Evolutionary conservation across 2,797 vertebrate genomes (phyloP).

Genomic region (Mycteria americana): DNA sequence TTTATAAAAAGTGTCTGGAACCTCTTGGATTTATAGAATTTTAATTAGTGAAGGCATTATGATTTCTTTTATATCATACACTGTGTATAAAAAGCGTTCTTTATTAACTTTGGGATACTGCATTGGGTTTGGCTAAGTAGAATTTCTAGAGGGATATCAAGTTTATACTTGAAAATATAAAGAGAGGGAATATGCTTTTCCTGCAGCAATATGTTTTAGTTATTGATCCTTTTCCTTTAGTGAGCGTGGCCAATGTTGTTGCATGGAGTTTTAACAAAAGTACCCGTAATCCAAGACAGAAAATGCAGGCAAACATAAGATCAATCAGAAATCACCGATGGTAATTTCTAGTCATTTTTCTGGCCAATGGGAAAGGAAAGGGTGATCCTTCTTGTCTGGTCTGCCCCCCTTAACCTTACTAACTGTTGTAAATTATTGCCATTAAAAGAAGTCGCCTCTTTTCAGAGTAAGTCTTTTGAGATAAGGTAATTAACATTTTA

Average conservation of each 20-base stretch:
- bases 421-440: background rate
- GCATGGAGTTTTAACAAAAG: background rate
- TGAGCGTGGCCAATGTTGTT: background rate
- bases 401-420: background rate
- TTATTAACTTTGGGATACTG: background rate
- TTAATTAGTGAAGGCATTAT: background rate
- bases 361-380: background rate
- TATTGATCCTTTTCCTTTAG: background rate
- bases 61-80: background rate
- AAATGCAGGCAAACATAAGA: background rate
- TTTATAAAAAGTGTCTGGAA: background rate
- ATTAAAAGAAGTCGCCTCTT: background rate
- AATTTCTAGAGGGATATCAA: background rate
- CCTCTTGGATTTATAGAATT: background rate
- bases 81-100: background rate
- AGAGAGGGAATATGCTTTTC: background rate
- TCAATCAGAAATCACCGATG: background rate
- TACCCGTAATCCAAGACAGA: background rate
- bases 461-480: background rate
- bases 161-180: background rate
- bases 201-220: background rate
- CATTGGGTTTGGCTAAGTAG: background rate
- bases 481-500: constrained; percentile 68
- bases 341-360: background rate
- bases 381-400: background rate